A percentile compares a stretch with the other conserved stretches of the same genome.
Evolutionary conservation across 2,888 invertebrate genomes (phyloP).

Genomic region (Hyalella azteca): DNA sequence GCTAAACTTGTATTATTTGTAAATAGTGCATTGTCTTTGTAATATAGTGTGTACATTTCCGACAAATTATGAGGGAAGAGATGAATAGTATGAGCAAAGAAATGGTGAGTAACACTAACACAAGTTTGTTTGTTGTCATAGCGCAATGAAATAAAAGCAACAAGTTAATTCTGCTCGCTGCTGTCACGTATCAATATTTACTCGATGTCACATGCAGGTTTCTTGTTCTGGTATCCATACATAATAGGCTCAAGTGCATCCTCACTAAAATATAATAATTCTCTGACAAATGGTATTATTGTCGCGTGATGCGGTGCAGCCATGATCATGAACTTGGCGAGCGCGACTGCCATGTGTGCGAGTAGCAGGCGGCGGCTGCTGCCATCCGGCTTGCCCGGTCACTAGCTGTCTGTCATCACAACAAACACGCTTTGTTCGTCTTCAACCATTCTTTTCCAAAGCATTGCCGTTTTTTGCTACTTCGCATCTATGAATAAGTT

Average conservation of each 20-base stretch:
- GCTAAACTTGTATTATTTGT: constrained; percentile 34
- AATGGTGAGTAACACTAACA: constrained; percentile 20
- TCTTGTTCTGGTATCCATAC: too few species aligned
- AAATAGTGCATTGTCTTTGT: constrained; percentile 40
- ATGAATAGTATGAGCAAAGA: constrained; percentile 39
- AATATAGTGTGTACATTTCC: constrained; percentile 39
- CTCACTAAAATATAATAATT: too few species aligned
- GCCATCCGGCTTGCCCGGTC: not conserved
- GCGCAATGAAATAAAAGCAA: constrained; percentile 9
- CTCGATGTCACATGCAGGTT: too few species aligned
- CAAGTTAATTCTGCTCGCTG: too few species aligned
- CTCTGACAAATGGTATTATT: not conserved
- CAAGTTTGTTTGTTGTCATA: not conserved
- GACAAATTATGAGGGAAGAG: constrained; percentile 38
- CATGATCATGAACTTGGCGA: constrained; percentile 19
- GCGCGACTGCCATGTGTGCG: not conserved
- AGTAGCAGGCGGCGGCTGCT: too few species aligned
- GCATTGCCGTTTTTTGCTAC: too few species aligned
- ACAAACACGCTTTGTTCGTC: constrained; percentile 29
- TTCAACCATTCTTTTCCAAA: too few species aligned
- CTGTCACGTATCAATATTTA: too few species aligned
- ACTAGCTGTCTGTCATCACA: not conserved
- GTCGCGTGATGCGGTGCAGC: not conserved
- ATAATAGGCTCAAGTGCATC: too few species aligned
- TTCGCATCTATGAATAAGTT: too few species aligned